Conservation (phyloP, 2,888 invertebrate genomes). For the Phlogophora meticulosa region DNA sequence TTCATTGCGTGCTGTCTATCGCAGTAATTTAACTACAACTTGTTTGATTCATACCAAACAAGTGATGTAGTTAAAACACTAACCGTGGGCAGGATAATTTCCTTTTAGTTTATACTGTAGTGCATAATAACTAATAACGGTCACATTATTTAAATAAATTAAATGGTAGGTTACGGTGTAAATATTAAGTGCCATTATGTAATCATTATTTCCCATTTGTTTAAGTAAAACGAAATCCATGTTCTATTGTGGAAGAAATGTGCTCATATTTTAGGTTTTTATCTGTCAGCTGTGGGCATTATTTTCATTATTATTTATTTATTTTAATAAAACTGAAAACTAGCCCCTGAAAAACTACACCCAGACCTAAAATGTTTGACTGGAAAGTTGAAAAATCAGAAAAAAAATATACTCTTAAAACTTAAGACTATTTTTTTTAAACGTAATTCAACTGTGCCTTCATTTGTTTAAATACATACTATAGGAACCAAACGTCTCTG, state of each 20-base stretch:
- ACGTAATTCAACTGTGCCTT: constrained; percentile 46
- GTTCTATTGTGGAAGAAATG: constrained; percentile 55
- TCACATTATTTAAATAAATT: constrained; percentile 65
- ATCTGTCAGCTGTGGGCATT: constrained; percentile 4
- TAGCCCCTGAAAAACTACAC: background rate
- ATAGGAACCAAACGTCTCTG: too few species aligned
- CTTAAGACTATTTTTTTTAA: constrained; percentile 39
- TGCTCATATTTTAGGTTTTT: constrained; percentile 38
- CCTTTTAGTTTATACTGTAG: constrained; percentile 60
- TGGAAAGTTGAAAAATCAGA: background rate
- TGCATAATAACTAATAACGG: constrained; percentile 56
- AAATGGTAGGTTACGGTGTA: constrained; percentile 74
- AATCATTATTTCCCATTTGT: constrained; percentile 71
- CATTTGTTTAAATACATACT: too few species aligned
- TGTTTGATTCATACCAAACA: constrained; percentile 86
- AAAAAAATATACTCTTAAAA: constrained; percentile 13
- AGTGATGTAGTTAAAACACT: constrained; percentile 79
- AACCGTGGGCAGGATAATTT: constrained; percentile 58
- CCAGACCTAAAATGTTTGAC: background rate
- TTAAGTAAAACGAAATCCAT: constrained; percentile 59
- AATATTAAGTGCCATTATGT: constrained; percentile 84
- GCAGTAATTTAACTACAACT: constrained; percentile 78
- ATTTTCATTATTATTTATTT: constrained; percentile 6
- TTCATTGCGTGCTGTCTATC: constrained; percentile 69
- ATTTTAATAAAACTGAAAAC: background rate